Base-by-base conservation (phyloP, 2,888 invertebrate species). In the Eupithecia subfuscata region DNA sequence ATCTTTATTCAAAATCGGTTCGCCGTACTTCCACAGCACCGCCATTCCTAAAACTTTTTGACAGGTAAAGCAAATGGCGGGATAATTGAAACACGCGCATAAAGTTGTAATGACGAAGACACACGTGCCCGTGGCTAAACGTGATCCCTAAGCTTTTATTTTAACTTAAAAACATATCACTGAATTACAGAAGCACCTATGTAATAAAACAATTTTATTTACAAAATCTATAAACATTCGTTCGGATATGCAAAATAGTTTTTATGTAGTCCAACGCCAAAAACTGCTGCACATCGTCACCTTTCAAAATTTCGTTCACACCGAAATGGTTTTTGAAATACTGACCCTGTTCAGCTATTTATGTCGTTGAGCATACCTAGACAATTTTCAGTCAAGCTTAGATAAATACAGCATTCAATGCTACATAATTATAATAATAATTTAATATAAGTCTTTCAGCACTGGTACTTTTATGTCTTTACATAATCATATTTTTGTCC, bases 351-450 rank as follows among this genome's bases (percentile, higher is more conserved):
- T 60, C 60, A 60, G 60, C 60, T 7, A 18, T 34, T 64, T 34
- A 64, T 34, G 34, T 18, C 30, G 64, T 64, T 64, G 16, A 63
- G 0, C 30, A 11, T 56, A 30, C 30, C 30, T 64, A 64, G 34
- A 64, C 73, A 73, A 64, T 73, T 69, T 64, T 81, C 79, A 79
- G 79, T 80, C 79, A 78, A 77, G 75, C 78, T 75, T 77, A 70
- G 64, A 65, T 75, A 73, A 69, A 74, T n/a, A 63, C 68, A 74
- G 78, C 79, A 81, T 81, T 60, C 74, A 74, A 81, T 81, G 79
- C 80, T 68, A 45, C 74, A 68, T 25, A 25, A 25, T 22, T 60
- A 14, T 70, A 60, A 71, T 52, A 73, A 60, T 60, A 48, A 71
- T 64, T 48, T 52, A 40, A 67, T 75, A 73, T 43, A 34, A 30